These are phyloP conservation scores for Ornithoptera priamus DNA, from an alignment of 2,888 invertebrate genomes.

Conservation along the genomic window DNA sequence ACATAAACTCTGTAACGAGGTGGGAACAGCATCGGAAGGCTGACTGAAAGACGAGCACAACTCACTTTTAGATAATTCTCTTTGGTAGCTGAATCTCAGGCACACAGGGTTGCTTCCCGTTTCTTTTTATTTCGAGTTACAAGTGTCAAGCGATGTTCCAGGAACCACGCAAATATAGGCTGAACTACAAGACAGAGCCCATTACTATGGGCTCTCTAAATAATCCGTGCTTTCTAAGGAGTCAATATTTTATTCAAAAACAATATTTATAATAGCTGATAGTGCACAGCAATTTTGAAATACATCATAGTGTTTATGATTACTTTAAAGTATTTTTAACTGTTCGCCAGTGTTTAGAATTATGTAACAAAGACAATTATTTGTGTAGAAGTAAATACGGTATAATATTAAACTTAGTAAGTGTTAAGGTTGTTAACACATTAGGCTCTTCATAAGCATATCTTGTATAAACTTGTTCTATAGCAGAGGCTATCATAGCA, in stretches of 20 bases:
- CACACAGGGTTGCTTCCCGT: constrained; percentile 28
- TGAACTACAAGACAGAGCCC: constrained; percentile 34
- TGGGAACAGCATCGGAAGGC: constrained; percentile 30
- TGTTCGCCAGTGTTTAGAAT: not conserved
- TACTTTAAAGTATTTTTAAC: not conserved
- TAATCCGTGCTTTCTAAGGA: not conserved
- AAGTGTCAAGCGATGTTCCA: constrained; percentile 41
- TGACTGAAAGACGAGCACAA: constrained; percentile 25
- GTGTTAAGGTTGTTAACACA: not conserved
- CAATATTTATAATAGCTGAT: not conserved
- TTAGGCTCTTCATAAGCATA: not conserved
- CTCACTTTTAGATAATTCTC: constrained; percentile 26
- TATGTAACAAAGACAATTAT: not conserved
- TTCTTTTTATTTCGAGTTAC: constrained; percentile 28
- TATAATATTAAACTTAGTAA: not conserved
- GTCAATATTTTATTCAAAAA: not conserved
- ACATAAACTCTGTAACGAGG: constrained; percentile 28
- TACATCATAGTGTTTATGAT: not conserved
- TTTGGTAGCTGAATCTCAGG: constrained; percentile 32
- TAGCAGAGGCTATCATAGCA: not conserved
- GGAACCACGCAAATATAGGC: constrained; percentile 48
- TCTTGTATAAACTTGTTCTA: not conserved
- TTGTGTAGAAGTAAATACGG: not conserved
- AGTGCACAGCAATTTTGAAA: not conserved
- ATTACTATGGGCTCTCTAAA: constrained; percentile 3